Conservation (phyloP, 64 coral and sea anemone genomes). For the Dendronephthya gigantea region DNA sequence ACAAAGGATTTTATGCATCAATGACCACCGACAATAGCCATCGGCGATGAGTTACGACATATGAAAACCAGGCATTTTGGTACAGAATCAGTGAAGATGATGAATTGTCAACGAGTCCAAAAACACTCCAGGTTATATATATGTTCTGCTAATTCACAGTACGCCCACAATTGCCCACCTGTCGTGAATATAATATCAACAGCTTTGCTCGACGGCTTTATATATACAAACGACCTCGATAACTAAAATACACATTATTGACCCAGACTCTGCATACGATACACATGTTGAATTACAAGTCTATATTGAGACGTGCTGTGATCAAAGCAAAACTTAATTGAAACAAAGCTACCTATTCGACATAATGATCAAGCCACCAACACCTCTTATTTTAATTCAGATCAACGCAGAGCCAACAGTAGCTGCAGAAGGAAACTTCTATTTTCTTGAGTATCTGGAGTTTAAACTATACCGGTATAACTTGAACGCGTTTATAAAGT, state of each 20-base stretch:
- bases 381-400: conserved; percentile 65
- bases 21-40: no score
- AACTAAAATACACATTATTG: no score
- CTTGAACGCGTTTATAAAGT: conserved; percentile 60
- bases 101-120: not conserved
- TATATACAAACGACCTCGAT: no score
- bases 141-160: not conserved
- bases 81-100: no score
- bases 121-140: not conserved
- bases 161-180: not conserved
- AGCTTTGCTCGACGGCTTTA: not conserved
- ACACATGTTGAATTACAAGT: no score
- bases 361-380: conserved; percentile 56
- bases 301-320: no score
- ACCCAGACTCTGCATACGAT: no score
- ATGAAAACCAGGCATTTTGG: no score
- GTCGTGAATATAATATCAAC: not conserved
- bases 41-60: no score
- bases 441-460: conserved; percentile 88
- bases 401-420: conserved; percentile 68
- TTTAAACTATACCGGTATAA: conserved; percentile 65
- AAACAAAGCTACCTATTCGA: not conserved
- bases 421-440: conserved; percentile 77
- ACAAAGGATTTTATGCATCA: no score
- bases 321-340: no score